Base-by-base conservation (phyloP, 2,113 vertebrate genomes). In the Neomonachus schauinslandi region DNA sequence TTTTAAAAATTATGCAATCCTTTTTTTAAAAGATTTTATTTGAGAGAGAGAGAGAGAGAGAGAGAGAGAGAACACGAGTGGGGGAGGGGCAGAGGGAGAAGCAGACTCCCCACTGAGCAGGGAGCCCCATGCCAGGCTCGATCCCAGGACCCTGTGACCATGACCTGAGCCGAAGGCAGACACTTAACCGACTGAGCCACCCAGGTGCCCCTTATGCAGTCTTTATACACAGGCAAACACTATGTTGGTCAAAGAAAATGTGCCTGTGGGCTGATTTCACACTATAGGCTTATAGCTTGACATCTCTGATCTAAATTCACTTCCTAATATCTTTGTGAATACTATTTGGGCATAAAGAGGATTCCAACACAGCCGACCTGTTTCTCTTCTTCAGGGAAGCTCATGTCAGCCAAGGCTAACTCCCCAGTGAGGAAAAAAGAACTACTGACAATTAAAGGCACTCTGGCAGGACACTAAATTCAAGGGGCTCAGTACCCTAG, bases 261-360 rank as follows among this genome's bases (percentile, higher is more conserved):
- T 94, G 87, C 51, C 87, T 82, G 2, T 77, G 71, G 49, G 65
- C n/a, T 89, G 39, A 96, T 88, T 82, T 95, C 79, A 91, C 63
- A 83, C n/a, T 49, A 36, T 4, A 76, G 51, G 77, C 51, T 53
- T 46, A 94, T 26, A 92, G 57, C 42, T 83, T 76, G 92, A 65
- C 61, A 83, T 76, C 19, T 76, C 18, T 74, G 67, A 92, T 88
- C 53, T 92, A 90, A 89, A 93, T 96, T 94, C 91, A 95, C 55
- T 95, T 91, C 77, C 39, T 95, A 87, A 81, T 95, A 87, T 93
- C 55, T 71, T 88, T 36, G 55, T 69, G 51, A 86, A 57, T 49
- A 33, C 21, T 36, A 21, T 74, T 74, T 80, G 79, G 57, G n/a
- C n/a, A 74, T 76, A 74, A 72, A 83, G 82, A 95, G n/a, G 31